Evolutionary conservation across 2,797 vertebrate genomes (phyloP).

Genomic region (Tadarida brasiliensis): DNA sequence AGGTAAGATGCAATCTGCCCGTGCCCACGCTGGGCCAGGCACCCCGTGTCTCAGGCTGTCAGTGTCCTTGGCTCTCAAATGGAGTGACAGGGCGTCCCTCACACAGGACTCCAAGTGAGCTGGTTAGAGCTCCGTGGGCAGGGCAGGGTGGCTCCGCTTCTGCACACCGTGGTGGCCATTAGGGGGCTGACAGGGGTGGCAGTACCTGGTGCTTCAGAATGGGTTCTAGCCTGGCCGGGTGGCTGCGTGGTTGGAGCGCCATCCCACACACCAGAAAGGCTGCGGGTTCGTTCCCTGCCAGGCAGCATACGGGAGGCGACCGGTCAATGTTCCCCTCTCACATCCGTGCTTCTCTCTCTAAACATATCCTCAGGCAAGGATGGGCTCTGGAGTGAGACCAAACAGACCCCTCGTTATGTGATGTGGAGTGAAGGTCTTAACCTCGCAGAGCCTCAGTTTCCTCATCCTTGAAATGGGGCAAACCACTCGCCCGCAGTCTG

Average conservation of each 20-base stretch:
- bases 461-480: not conserved
- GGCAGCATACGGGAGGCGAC: not conserved
- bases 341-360: not conserved
- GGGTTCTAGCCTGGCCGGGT: not conserved
- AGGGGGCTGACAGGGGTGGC: accelerated
- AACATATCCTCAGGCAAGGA: not conserved
- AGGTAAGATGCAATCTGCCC: accelerated
- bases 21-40: not conserved
- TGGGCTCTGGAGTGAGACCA: not conserved
- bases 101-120: not conserved
- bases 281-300: not conserved
- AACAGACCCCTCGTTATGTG: accelerated
- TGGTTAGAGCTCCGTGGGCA: not conserved
- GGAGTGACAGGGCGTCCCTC: not conserved
- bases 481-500: accelerated
- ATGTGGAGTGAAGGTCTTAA: not conserved
- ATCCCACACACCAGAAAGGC: not conserved
- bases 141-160: not conserved
- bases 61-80: not conserved
- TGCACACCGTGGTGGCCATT: accelerated
- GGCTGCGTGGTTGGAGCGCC: not conserved
- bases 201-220: not conserved
- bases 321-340: not conserved
- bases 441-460: not conserved
- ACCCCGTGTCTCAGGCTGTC: not conserved